These are phyloP conservation scores for Linnaemya vulpina DNA, from an alignment of 2,888 invertebrate species.

Conservation along the genomic window DNA sequence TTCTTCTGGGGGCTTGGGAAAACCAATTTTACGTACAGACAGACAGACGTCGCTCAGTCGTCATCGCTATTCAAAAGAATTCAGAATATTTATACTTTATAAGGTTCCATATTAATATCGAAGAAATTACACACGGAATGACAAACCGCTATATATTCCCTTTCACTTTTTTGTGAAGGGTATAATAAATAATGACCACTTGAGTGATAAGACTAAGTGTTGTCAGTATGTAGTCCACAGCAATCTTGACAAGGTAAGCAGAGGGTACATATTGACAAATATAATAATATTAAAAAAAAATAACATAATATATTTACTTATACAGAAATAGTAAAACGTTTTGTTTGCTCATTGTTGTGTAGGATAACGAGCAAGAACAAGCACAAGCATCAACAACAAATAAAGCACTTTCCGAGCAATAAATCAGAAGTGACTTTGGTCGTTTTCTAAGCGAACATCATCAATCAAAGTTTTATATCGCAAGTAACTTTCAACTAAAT, in stretches of 20 bases:
- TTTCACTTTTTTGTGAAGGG: no score
- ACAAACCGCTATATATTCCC: no score
- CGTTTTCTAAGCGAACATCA: constrained; percentile 71
- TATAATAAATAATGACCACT: constrained; percentile 63
- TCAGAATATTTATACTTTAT: no score
- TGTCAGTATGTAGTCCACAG: background rate
- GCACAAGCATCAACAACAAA: constrained; percentile 43
- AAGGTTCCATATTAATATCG: no score
- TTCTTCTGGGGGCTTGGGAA: no score
- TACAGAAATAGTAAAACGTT: constrained; percentile 18
- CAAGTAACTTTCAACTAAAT: background rate
- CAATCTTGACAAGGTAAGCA: constrained; percentile 44
- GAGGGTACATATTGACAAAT: background rate
- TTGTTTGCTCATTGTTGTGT: constrained; percentile 13
- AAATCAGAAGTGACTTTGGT: constrained; percentile 74
- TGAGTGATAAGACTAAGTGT: constrained; percentile 49
- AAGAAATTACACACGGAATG: no score
- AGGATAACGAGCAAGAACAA: constrained; percentile 17
- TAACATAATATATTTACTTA: constrained; percentile 2
- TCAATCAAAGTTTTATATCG: constrained; percentile 72
- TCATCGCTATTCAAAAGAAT: no score
- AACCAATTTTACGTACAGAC: no score
- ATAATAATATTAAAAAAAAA: background rate
- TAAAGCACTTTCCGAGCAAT: constrained; percentile 70
- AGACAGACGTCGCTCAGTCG: no score